phyloP scores from a whole-genome alignment of 2,888 invertebrate species.

The Eupithecia insigniata region DNA sequence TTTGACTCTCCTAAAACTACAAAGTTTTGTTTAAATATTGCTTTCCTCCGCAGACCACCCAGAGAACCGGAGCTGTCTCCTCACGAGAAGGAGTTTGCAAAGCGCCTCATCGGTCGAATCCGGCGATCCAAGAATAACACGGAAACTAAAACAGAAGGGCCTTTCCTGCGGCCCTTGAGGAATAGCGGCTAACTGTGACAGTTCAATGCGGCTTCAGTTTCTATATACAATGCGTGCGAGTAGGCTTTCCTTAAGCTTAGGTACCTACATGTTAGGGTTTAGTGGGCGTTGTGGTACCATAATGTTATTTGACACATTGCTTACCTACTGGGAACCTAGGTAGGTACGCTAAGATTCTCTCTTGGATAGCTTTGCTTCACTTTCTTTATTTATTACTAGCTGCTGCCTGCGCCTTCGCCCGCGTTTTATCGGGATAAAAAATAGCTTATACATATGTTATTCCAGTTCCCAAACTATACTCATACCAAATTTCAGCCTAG shows the following conservation, averaged over 20 bases:
- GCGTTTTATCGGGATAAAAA: no score
- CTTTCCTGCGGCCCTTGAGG: constrained; percentile 63
- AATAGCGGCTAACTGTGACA: constrained; percentile 44
- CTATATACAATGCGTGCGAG: background rate
- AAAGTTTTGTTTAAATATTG: background rate
- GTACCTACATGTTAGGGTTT: no score
- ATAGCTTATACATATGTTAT: no score
- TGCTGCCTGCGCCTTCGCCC: no score
- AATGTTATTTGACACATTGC: background rate
- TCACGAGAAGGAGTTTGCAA: constrained; percentile 68
- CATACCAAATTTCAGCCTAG: no score
- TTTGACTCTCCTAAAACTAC: background rate
- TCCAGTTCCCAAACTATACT: no score
- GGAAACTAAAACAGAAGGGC: constrained; percentile 42
- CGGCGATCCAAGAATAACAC: constrained; percentile 66
- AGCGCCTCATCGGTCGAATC: constrained; percentile 69
- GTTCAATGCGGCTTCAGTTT: background rate
- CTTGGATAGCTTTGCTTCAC: no score
- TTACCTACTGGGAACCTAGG: no score
- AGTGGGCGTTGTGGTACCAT: background rate
- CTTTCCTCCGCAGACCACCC: constrained; percentile 58
- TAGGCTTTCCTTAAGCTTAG: no score
- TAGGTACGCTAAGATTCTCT: no score
- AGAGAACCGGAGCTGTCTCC: constrained; percentile 64
- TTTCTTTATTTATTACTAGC: no score